Conservation (phyloP, 1,140 invertebrate species). For the Proales similis region DNA sequence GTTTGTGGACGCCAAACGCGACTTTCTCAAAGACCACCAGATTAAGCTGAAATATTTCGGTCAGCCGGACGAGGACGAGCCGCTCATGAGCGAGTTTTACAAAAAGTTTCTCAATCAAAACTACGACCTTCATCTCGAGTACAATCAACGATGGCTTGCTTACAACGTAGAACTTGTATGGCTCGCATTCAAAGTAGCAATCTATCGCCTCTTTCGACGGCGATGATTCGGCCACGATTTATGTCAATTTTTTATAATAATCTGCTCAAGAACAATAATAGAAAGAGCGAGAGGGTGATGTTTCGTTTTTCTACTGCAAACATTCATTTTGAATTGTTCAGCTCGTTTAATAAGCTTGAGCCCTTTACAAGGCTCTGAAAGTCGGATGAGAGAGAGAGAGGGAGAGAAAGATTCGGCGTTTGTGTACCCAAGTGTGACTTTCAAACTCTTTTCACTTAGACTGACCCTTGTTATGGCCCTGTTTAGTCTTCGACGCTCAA, state of each 20-base stretch:
- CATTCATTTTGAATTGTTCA: no score
- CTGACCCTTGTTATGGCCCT: neutral
- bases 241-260: neutral
- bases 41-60: neutral
- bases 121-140: slow-evolving; percentile 17
- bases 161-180: slow-evolving; percentile 1
- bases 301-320: slow-evolving; percentile 8
- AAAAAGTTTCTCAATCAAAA: slow-evolving; percentile 34
- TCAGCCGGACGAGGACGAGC: neutral
- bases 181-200: slow-evolving; percentile 4
- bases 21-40: slow-evolving; percentile 6
- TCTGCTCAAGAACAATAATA: no score
- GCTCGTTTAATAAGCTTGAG: no score
- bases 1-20: slow-evolving; percentile 18
- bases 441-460: neutral
- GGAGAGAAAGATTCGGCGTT: neutral
- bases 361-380: neutral
- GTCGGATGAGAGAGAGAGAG: neutral
- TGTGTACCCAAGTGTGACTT: no score
- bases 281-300: neutral
- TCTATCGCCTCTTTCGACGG: slow-evolving; percentile 4
- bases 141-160: slow-evolving; percentile 9
- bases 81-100: slow-evolving; percentile 33
- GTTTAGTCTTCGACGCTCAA: neutral
- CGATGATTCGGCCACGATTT: neutral